Conservation (phyloP, 2,888 invertebrate species). For the Miltochrista miniata region DNA sequence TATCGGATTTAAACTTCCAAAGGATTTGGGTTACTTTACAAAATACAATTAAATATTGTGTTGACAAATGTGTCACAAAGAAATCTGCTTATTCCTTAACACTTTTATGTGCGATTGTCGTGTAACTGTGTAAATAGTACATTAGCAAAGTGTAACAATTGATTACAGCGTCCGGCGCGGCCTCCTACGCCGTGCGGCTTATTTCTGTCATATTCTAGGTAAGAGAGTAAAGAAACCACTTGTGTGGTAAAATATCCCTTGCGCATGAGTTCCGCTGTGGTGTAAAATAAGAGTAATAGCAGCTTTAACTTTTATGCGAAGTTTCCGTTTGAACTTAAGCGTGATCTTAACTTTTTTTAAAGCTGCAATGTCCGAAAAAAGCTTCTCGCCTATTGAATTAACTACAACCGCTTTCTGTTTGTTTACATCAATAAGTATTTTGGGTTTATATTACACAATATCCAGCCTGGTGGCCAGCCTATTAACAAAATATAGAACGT, state of each 20-base stretch:
- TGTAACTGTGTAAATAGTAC: constrained; percentile 74
- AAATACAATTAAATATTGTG: constrained; percentile 45
- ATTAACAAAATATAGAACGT: too few relatives aligned
- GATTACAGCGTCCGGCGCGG: constrained; percentile 55
- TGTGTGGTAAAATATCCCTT: constrained; percentile 66
- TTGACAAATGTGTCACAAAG: constrained; percentile 56
- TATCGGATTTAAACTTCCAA: constrained; percentile 57
- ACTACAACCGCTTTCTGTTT: too few relatives aligned
- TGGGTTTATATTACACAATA: too few relatives aligned
- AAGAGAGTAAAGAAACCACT: constrained; percentile 60
- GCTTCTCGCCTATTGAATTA: not conserved
- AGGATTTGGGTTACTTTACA: constrained; percentile 44
- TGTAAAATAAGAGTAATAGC: constrained; percentile 42
- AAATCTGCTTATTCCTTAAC: constrained; percentile 53
- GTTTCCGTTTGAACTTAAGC: not conserved
- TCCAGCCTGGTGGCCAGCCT: too few relatives aligned
- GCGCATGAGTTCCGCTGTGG: constrained; percentile 57
- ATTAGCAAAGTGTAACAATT: constrained; percentile 68
- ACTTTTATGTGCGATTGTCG: constrained; percentile 53
- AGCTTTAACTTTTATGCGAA: constrained; percentile 6
- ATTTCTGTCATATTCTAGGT: constrained; percentile 70
- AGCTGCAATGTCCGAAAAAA: too few relatives aligned
- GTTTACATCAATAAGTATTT: too few relatives aligned
- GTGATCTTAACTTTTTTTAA: not conserved
- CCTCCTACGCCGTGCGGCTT: constrained; percentile 47